Evolutionary conservation across 2,113 vertebrate species (phyloP).

Genomic region (Melanerpes aurifrons): DNA sequence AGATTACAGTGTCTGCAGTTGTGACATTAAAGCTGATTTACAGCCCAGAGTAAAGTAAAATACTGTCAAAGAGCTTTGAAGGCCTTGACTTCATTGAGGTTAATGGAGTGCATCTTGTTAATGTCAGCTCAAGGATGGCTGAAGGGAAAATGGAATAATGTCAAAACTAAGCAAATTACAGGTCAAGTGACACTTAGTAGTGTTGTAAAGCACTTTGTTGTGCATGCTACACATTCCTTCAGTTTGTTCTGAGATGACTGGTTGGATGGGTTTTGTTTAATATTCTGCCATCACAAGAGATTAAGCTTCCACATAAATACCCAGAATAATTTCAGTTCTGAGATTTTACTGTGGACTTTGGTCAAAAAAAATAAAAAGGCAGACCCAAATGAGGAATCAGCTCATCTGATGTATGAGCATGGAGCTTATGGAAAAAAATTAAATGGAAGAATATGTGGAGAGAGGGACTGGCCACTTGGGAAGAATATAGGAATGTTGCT

Average conservation of each 20-base stretch:
- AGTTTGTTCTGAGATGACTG: neutral
- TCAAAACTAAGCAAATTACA: constrained; percentile 20
- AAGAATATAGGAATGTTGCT: no score
- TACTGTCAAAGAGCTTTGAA: constrained; percentile 22
- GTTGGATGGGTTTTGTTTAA: neutral
- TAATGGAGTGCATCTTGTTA: constrained; percentile 13
- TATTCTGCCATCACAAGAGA: neutral
- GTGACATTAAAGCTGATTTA: constrained; percentile 51
- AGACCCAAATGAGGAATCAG: neutral
- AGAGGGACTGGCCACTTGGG: no score
- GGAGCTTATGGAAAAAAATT: no score
- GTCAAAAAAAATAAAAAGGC: neutral
- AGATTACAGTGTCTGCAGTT: constrained; percentile 34
- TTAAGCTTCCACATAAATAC: neutral
- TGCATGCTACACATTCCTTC: neutral
- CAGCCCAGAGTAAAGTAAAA: constrained; percentile 11
- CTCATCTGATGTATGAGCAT: neutral
- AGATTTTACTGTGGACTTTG: neutral
- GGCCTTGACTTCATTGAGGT: constrained; percentile 6
- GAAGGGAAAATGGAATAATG: constrained; percentile 14
- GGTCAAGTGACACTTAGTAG: neutral
- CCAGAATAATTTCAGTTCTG: neutral
- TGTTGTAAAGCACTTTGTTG: neutral
- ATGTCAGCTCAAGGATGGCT: constrained; percentile 19
- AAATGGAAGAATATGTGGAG: no score